phyloP scores from a whole-genome alignment of 2,113 vertebrate genomes.

The Caretta caretta region DNA sequence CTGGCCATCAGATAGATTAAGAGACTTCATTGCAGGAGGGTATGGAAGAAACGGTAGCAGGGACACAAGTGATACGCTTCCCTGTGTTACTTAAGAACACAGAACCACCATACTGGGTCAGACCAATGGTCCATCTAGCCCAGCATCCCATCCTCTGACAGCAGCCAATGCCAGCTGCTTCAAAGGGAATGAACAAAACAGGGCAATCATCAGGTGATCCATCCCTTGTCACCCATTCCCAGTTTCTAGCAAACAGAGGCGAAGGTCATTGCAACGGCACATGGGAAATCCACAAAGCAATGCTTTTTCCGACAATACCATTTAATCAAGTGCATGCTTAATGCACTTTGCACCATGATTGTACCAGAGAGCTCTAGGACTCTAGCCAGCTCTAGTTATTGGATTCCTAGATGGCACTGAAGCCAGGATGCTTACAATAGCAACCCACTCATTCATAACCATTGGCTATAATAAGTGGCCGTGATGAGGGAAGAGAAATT shows the following conservation, averaged over 20 bases:
- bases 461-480: neutral
- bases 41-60: neutral
- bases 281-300: neutral
- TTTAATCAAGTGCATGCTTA: neutral
- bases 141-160: too few species aligned
- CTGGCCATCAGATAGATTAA: neutral
- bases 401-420: neutral
- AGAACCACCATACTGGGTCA: too few species aligned
- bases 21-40: neutral
- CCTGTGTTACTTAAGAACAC: neutral
- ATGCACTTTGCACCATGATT: neutral
- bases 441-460: neutral
- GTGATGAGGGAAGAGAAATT: neutral
- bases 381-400: neutral
- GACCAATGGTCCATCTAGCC: too few species aligned
- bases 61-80: neutral
- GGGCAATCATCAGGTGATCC: too few species aligned
- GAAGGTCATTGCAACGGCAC: neutral
- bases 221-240: too few species aligned
- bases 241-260: too few species aligned
- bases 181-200: too few species aligned
- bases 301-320: neutral
- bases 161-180: too few species aligned
- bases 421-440: neutral
- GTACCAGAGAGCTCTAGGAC: neutral